A percentile compares a stretch with the other conserved stretches of the same genome.
These are phyloP conservation scores for Dicyrtomina minuta DNA, from an alignment of 2,888 invertebrate genomes.

Conservation along the genomic window DNA sequence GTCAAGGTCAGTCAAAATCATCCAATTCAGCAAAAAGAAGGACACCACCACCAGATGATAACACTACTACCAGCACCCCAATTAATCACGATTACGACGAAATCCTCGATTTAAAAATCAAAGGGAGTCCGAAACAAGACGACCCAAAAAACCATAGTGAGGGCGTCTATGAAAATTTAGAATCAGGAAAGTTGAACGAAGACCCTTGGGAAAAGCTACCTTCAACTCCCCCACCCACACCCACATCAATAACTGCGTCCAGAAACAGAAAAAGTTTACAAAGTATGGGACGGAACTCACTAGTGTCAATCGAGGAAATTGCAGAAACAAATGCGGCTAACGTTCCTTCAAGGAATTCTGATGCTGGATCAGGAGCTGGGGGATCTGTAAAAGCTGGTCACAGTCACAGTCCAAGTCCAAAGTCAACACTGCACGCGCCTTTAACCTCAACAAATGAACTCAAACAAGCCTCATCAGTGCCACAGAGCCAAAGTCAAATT, in stretches of 20 bases:
- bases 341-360: no score
- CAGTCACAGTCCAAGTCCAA: no score
- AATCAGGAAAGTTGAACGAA: background rate
- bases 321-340: no score
- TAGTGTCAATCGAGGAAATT: constrained; percentile 41
- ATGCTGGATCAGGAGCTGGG: background rate
- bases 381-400: no score
- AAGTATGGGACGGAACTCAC: constrained; percentile 38
- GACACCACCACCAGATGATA: no score
- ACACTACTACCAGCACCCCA: no score
- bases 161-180: constrained; percentile 12
- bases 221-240: background rate
- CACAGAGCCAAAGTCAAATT: no score
- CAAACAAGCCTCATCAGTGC: no score
- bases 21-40: no score
- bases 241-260: no score
- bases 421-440: background rate
- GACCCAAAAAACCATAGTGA: background rate
- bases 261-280: constrained; percentile 1
- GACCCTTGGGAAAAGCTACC: constrained; percentile 22
- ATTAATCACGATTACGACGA: constrained; percentile 18
- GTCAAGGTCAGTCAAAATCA: no score
- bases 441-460: no score
- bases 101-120: background rate
- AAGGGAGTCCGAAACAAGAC: background rate